Evolutionary conservation across 2,888 invertebrate species (phyloP).

Genomic region (Synanthedon vespiformis): DNA sequence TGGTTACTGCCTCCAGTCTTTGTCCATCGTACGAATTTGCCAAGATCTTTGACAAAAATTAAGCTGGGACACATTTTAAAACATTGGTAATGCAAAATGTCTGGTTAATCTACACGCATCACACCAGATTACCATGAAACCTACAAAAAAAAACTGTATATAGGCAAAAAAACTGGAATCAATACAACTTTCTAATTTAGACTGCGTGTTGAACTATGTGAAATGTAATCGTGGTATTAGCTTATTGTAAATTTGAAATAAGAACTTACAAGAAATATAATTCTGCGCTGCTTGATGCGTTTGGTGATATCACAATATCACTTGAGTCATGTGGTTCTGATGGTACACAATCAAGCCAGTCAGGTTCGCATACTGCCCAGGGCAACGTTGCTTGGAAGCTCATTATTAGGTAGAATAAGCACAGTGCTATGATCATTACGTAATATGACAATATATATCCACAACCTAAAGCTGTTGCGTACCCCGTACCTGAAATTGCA

Average conservation of each 20-base stretch:
- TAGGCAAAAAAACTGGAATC: too few species aligned
- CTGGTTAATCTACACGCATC: too few species aligned
- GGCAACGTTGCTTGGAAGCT: conserved; percentile 79
- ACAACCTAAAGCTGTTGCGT: conserved; percentile 73
- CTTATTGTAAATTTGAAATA: not conserved
- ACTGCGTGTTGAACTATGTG: too few species aligned
- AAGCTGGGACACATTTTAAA: too few species aligned
- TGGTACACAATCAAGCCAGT: conserved; percentile 64
- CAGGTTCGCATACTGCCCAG: conserved; percentile 75
- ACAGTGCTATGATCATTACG: conserved; percentile 79
- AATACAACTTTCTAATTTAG: too few species aligned
- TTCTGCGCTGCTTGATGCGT: conserved; percentile 68
- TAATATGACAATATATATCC: conserved; percentile 81
- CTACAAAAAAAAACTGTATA: too few species aligned
- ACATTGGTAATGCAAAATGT: too few species aligned
- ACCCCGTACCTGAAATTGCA: conserved; percentile 71
- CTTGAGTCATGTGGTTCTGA: conserved; percentile 26
- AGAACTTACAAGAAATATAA: conserved; percentile 67
- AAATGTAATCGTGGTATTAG: not conserved
- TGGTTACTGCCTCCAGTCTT: too few species aligned
- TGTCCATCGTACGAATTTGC: too few species aligned
- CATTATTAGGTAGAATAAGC: conserved; percentile 78
- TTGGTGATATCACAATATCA: conserved; percentile 10
- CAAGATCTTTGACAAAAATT: too few species aligned
- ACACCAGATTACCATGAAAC: too few species aligned